These are phyloP conservation scores for Drosophila prostipennis DNA, from an alignment of 2,888 invertebrate species.

Conservation along the genomic window DNA sequence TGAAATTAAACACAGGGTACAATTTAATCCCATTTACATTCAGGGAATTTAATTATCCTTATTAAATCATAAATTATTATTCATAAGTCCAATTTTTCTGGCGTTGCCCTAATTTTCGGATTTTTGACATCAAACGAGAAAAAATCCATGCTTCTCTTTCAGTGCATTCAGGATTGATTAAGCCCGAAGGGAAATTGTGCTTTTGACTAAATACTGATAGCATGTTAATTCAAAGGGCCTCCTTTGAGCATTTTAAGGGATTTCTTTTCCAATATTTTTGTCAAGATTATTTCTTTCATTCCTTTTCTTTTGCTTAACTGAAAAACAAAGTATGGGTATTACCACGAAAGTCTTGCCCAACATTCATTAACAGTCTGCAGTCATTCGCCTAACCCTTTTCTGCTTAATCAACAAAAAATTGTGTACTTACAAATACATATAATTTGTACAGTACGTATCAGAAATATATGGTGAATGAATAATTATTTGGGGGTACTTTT, in stretches of 20 bases:
- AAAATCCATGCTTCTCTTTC: not conserved
- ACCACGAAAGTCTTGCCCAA: constrained; percentile 24
- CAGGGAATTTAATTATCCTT: not conserved
- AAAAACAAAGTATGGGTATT: constrained; percentile 20
- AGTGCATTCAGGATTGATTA: constrained; percentile 30
- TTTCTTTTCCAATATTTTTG: constrained; percentile 31
- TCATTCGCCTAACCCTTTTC: constrained; percentile 37
- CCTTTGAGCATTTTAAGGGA: constrained; percentile 24
- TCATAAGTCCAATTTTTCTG: not conserved
- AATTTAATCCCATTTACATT: not conserved
- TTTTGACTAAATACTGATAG: constrained; percentile 39
- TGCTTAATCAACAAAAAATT: constrained; percentile 51
- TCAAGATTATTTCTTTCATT: constrained; percentile 22
- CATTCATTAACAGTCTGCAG: constrained; percentile 40
- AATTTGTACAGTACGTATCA: constrained; percentile 9
- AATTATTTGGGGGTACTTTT: not conserved
- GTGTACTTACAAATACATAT: constrained; percentile 40
- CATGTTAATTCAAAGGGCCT: constrained; percentile 22
- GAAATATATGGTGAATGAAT: not conserved
- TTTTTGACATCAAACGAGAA: too few species aligned
- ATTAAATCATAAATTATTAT: not conserved
- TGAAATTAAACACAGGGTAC: too few species aligned
- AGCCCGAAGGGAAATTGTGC: constrained; percentile 32
- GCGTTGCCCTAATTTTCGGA: too few species aligned
- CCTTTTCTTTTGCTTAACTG: constrained; percentile 1